Evolutionary conservation across 2,797 vertebrate species (phyloP), one percentile per base, ranked within the genome.

Genomic region (Malurus splendens): DNA sequence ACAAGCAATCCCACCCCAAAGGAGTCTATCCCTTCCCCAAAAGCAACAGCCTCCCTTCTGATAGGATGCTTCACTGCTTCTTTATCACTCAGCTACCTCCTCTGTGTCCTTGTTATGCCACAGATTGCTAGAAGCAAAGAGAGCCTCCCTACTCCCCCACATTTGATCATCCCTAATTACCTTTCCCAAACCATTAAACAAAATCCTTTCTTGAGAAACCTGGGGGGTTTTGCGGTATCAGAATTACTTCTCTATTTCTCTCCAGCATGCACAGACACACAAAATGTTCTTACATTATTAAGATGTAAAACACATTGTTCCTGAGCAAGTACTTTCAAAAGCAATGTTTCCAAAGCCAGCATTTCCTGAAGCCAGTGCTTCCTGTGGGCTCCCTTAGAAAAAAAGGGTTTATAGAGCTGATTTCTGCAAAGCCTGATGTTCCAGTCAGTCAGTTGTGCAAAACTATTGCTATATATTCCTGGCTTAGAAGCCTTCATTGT

Each of bases 351-450:
- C 55, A 87, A 81, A 91, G 60, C 30, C 71, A 82, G 30, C 30
- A 42, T 45, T 79, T 93, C 51, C 68, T 79, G 30, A 82, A 86
- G 75, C 32, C 65, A 72, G 7, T 14, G 64, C 25, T 91, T 92
- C n/a, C 82, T 83, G 28, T 50, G 64, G 39, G 33, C 30, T 86
- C 36, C 51, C 20, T 41, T 18, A 36, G 12, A 33, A 51, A 62
- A 83, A 72, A 33, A 12, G 1, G 7, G 17, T 50, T 66, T 87
- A 66, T 6, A 32, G 42, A 78, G 16, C 30, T 4, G 8, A 87
- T 61, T 88, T 90, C 52, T 91, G 79, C 73, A 87, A 72, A 92
- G 73, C 48, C 82, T 86, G 76, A 82, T 71, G 38, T 66, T 87
- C 66, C 48, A 72, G 72, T 72, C 54, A 65, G 33, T 47, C 80